Evolutionary conservation across 2,797 vertebrate genomes (phyloP), one percentile per base, ranked within the genome.

Genomic region (Etheostoma perlongum): DNA sequence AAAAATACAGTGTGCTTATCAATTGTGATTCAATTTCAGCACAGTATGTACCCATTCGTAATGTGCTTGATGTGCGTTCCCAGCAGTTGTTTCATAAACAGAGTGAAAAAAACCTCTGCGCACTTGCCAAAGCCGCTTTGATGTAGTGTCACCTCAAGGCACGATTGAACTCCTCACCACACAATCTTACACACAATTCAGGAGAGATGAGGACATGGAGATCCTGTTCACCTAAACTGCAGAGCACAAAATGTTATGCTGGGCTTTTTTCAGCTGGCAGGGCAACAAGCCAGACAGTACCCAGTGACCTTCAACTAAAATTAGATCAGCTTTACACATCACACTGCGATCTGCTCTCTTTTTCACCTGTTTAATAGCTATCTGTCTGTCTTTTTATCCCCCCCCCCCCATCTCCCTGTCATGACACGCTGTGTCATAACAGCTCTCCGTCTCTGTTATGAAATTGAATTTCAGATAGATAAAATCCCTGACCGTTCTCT

Each of bases 51-150:
- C 87, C 72, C 21, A 15, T 52, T 52, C 5, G 47, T 51, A 57
- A 33, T 8, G 42, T 25, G 36, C 18, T 30, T 61, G 64, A 72
- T 72, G 36, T 73, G 66, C 63, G 67, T 88, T 86, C 79, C 76
- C 67, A 68, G 78, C 58, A 74, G 78, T 48, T 86, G 83, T 84
- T 89, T 86, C 60, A 81, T 83, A 87, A 86, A 88, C 86, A 87
- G 52, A 55, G 44, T n/a, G 9, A 0, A 8, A 48, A 55, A 49
- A 57, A 63, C 59, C 2, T 54, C 18, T 14, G 15, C 4, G 2
- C 16, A 7, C 57, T 76, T 72, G 73, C 73, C 79, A 80, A 79
- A 84, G 76, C 81, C 10, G 46, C 64, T 53, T 70, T 85, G 84
- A 91, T 86, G 63, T 53, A 16, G 13, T n/a, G 40, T 33, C 2